phyloP scores from a whole-genome alignment of 2,797 vertebrate species.

The Trachops cirrhosus region DNA sequence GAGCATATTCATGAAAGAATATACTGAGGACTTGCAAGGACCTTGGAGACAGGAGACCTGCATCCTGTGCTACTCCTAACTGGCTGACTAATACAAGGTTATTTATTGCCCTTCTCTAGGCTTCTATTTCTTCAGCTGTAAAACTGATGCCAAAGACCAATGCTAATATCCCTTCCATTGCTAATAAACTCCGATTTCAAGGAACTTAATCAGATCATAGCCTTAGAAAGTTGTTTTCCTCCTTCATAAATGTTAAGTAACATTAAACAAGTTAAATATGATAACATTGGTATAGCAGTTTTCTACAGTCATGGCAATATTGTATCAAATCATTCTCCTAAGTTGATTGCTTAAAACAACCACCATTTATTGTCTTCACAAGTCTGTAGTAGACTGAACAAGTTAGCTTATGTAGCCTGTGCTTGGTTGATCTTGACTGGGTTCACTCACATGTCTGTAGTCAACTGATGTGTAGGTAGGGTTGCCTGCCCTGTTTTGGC shows the following conservation, averaged over 20 bases:
- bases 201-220: neutral
- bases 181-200: neutral
- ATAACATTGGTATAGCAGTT: neutral
- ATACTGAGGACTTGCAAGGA: neutral
- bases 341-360: neutral
- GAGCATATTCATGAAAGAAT: conserved; percentile 36
- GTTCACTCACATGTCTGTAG: neutral
- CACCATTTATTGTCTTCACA: neutral
- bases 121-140: neutral
- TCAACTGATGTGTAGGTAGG: neutral
- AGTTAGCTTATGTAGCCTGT: neutral
- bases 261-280: neutral
- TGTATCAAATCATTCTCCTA: neutral
- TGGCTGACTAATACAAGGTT: neutral
- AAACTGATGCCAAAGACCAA: neutral
- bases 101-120: neutral
- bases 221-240: neutral
- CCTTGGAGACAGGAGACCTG: neutral
- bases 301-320: neutral
- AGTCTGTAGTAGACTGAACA: neutral
- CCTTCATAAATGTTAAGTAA: neutral
- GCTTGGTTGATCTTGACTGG: neutral
- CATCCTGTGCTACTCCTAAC: neutral
- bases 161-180: neutral
- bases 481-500: neutral